Percentiles rank a stretch among this genome's conserved stretches.
phyloP scores from a whole-genome alignment of 2,113 vertebrate species.

The Hucho hucho region DNA sequence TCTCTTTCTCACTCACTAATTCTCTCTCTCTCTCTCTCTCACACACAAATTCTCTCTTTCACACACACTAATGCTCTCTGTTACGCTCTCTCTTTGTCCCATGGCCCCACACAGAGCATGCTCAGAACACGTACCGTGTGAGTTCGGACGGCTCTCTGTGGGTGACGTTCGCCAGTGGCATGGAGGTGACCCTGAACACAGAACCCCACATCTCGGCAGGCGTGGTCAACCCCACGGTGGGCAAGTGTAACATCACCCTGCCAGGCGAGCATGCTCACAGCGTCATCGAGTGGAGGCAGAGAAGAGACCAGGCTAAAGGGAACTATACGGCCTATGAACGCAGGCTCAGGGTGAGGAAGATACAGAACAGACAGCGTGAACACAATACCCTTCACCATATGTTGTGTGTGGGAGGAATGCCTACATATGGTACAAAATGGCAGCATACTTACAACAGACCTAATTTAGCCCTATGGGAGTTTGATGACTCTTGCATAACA shows the following conservation, averaged over 20 bases:
- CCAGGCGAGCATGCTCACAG: slow-evolving; percentile 93
- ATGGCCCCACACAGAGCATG: slow-evolving; percentile 80
- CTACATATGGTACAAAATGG: no score
- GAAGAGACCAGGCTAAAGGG: slow-evolving; percentile 93
- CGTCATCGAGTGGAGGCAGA: slow-evolving; percentile 95
- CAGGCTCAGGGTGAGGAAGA: slow-evolving; percentile 85
- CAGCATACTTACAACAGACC: background rate
- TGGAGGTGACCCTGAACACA: slow-evolving; percentile 91
- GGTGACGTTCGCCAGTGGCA: slow-evolving; percentile 91
- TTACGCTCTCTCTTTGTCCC: slow-evolving; percentile 6
- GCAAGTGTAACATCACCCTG: slow-evolving; percentile 95
- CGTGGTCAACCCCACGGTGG: slow-evolving; percentile 87
- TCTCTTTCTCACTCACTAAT: no score
- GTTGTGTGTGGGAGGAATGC: background rate
- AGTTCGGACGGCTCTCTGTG: slow-evolving; percentile 91
- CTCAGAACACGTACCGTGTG: slow-evolving; percentile 90
- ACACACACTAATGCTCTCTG: slow-evolving; percentile 14
- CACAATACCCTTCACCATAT: background rate
- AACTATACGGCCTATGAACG: slow-evolving; percentile 94
- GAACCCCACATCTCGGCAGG: slow-evolving; percentile 90
- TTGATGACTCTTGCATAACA: background rate
- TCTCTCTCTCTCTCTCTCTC: background rate
- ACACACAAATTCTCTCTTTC: slow-evolving; percentile 6
- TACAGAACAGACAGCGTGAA: background rate
- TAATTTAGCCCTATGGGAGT: background rate